Conservation (phyloP, 2,113 vertebrate genomes). For the Anhinga anhinga region DNA sequence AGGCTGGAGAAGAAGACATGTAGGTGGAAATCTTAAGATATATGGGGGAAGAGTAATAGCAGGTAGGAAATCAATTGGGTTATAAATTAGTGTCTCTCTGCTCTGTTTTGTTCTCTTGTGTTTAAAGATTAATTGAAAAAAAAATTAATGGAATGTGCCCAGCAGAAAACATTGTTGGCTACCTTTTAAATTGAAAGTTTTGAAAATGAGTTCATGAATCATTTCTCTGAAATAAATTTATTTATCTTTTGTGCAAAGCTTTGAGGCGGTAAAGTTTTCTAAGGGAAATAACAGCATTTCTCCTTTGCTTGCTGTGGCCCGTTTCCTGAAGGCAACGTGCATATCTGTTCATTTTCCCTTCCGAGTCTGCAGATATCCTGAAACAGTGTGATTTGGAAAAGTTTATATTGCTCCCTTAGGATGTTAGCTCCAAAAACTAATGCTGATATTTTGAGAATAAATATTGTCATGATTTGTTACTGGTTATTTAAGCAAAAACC, state of each 20-base stretch:
- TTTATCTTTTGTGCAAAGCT: background rate
- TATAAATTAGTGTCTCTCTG: constrained; percentile 23
- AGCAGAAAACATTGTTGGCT: background rate
- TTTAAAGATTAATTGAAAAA: background rate
- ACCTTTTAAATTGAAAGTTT: background rate
- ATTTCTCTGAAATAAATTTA: background rate
- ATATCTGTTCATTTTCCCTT: background rate
- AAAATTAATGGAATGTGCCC: background rate
- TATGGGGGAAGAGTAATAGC: background rate
- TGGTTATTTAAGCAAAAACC: background rate
- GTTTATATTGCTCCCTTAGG: background rate
- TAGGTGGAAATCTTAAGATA: background rate
- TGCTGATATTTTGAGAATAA: background rate
- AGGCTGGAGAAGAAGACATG: background rate
- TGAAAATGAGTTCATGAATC: background rate
- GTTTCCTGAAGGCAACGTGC: background rate
- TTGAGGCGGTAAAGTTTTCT: background rate
- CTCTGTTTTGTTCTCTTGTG: background rate
- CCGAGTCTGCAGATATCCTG: background rate
- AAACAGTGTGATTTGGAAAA: background rate
- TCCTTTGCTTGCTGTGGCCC: background rate
- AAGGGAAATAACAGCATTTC: background rate
- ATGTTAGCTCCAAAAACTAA: background rate
- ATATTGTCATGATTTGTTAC: background rate
- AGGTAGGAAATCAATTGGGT: background rate